Conservation (phyloP, 2,113 vertebrate genomes). For the Hippocampus abdominalis region DNA sequence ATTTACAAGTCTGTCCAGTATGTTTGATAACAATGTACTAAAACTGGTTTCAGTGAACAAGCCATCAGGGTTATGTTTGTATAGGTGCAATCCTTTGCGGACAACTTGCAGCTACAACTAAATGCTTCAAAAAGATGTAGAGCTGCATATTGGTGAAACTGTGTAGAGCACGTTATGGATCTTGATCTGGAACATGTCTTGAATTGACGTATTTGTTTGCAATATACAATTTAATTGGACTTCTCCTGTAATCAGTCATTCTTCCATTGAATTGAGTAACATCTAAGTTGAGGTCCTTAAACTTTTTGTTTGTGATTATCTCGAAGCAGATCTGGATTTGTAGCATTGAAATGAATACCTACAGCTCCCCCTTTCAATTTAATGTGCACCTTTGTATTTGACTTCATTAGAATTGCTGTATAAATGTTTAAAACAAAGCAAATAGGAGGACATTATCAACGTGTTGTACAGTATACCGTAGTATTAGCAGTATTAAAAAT, state of each 20-base stretch:
- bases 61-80: not conserved
- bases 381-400: not conserved
- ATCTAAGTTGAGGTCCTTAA: not conserved
- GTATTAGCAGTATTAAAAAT: not conserved
- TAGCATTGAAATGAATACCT: not conserved
- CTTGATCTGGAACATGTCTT: not conserved
- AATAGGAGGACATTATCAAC: not conserved
- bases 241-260: not conserved
- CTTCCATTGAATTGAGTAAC: not conserved
- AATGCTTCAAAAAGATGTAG: not conserved
- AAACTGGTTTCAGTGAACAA: constrained; percentile 32
- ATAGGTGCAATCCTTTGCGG: not conserved
- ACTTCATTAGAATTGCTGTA: not conserved
- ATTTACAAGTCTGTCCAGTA: rapidly evolving
- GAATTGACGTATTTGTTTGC: not conserved
- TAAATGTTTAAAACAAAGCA: not conserved
- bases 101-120: not conserved
- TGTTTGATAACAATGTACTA: constrained; percentile 7
- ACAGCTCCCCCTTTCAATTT: not conserved
- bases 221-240: not conserved
- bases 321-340: not conserved
- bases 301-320: not conserved
- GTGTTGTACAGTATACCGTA: not conserved
- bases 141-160: not conserved
- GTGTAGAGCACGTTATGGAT: not conserved